A percentile compares a stretch with the other conserved stretches of the same genome.
Evolutionary conservation across 1,140 invertebrate genomes (phyloP).

Genomic region (Patella vulgata): DNA sequence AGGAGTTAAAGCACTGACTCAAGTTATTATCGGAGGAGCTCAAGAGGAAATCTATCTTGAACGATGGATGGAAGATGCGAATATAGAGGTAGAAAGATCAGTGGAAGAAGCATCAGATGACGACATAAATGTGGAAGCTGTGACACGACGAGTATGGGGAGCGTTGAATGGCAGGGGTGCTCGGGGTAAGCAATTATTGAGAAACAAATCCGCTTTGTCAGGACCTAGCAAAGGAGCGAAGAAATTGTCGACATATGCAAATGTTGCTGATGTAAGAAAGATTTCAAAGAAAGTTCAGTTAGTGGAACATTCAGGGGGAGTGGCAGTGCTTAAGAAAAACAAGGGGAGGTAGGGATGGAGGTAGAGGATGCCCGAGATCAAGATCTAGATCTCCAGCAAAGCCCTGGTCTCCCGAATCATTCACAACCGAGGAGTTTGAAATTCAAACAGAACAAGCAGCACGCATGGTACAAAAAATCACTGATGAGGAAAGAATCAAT

Average conservation of each 20-base stretch:
- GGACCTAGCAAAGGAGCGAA: slow-evolving; percentile 20
- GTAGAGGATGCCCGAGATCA: too few relatives aligned
- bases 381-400: too few relatives aligned
- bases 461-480: slow-evolving; percentile 28
- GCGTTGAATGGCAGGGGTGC: slow-evolving; percentile 34
- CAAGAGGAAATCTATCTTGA: slow-evolving; percentile 57
- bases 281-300: neutral
- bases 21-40: slow-evolving; percentile 56
- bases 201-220: slow-evolving; percentile 25
- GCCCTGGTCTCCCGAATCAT: neutral
- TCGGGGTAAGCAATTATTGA: slow-evolving; percentile 31
- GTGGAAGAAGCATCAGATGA: slow-evolving; percentile 18
- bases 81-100: slow-evolving; percentile 43
- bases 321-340: neutral
- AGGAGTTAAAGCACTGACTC: slow-evolving; percentile 39
- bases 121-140: slow-evolving; percentile 35
- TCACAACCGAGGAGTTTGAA: neutral
- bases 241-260: slow-evolving; percentile 16
- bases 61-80: slow-evolving; percentile 50
- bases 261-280: too few relatives aligned
- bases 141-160: slow-evolving; percentile 29
- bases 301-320: too few relatives aligned
- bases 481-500: slow-evolving; percentile 18
- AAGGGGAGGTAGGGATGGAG: neutral
- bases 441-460: slow-evolving; percentile 15